Percentiles rank a stretch among this genome's conserved stretches.
These are phyloP conservation scores for Sardina pilchardus DNA, from an alignment of 2,113 vertebrate species.

Conservation along the genomic window DNA sequence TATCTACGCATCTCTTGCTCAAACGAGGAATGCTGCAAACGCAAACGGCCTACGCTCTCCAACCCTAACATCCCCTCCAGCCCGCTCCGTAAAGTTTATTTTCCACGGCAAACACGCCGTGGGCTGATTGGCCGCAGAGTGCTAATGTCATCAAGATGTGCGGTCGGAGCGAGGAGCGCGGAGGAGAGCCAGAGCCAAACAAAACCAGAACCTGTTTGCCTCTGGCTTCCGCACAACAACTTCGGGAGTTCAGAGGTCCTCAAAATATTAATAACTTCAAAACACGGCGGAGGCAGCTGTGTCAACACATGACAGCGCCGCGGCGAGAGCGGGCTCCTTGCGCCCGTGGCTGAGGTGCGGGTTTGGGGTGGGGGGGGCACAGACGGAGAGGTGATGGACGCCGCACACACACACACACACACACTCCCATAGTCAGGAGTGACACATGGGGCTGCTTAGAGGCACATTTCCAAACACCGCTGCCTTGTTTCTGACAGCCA, in stretches of 20 bases:
- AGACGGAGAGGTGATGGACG: background rate
- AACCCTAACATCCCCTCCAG: background rate
- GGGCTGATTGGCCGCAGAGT: background rate
- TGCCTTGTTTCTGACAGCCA: constrained; percentile 8
- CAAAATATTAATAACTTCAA: constrained; percentile 61
- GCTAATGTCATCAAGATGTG: constrained; percentile 40
- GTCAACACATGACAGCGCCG: constrained; percentile 57
- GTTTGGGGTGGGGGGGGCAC: background rate
- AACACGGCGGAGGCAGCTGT: constrained; percentile 62
- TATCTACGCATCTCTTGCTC: background rate
- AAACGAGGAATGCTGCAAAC: background rate
- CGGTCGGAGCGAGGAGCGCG: constrained; percentile 18
- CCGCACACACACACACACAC: too few species aligned
- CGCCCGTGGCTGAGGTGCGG: background rate
- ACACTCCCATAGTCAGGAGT: constrained; percentile 57
- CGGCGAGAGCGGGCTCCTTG: background rate
- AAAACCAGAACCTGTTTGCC: constrained; percentile 55
- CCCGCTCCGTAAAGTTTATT: background rate
- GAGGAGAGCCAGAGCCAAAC: constrained; percentile 51
- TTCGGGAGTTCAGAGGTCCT: constrained; percentile 49
- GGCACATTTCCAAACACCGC: constrained; percentile 56
- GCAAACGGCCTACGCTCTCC: background rate
- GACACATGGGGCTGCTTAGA: constrained; percentile 68
- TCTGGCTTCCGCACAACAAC: constrained; percentile 57
- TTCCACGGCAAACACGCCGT: constrained; percentile 12